Evolutionary conservation across 64 coral and sea anemone genomes (phyloP).

Genomic region (Exaiptasia diaphana): DNA sequence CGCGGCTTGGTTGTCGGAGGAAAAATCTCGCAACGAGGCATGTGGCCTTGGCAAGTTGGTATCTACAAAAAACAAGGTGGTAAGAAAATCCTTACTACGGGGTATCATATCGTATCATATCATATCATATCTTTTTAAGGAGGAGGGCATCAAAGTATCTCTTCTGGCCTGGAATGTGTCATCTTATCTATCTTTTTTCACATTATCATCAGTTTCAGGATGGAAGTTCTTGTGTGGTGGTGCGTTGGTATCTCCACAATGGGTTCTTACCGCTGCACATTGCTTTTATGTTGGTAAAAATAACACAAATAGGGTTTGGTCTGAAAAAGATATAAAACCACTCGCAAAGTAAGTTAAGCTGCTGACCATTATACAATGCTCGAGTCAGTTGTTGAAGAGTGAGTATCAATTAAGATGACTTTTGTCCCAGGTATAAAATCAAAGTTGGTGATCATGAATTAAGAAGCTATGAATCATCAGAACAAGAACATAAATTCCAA

Average conservation of each 20-base stretch:
- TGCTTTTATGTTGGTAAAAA: not conserved
- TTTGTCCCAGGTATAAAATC: not conserved
- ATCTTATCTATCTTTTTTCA: too few species aligned
- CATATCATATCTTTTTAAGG: too few species aligned
- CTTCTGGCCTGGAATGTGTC: too few species aligned
- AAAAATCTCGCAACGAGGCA: not conserved
- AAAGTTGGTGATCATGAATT: not conserved
- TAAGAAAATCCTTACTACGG: too few species aligned
- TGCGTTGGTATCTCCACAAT: not conserved
- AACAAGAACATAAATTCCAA: not conserved
- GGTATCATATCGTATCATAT: too few species aligned
- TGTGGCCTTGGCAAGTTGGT: constrained; percentile 61
- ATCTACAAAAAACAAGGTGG: not conserved
- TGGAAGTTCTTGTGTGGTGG: constrained; percentile 7
- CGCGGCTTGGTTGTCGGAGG: not conserved
- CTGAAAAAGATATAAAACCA: not conserved
- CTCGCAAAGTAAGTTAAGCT: not conserved
- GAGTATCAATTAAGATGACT: not conserved
- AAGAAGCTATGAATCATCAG: not conserved
- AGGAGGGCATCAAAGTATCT: too few species aligned
- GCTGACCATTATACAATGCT: not conserved
- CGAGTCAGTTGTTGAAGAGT: not conserved
- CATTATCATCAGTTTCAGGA: too few species aligned
- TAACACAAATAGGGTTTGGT: not conserved
- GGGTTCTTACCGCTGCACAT: not conserved